phyloP scores from a whole-genome alignment of 2,113 vertebrate species.

The Sinocyclocheilus maitianheensis region DNA sequence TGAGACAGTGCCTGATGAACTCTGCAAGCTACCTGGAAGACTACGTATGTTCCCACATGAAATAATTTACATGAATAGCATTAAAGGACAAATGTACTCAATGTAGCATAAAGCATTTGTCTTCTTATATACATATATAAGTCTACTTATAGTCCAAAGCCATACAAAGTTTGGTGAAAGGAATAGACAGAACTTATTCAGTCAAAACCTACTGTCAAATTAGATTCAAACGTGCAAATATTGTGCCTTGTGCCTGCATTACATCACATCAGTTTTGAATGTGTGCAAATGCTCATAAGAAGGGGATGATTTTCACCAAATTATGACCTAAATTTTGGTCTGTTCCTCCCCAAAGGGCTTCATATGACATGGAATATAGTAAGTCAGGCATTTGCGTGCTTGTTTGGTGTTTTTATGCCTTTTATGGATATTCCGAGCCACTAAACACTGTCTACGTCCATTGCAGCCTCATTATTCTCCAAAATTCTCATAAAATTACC shows the following conservation, averaged over 20 bases:
- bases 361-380: not conserved
- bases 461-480: not conserved
- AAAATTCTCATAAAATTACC: too few species aligned
- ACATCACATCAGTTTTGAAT: not conserved
- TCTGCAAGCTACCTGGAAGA: conserved; percentile 83
- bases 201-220: not conserved
- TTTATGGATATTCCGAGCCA: too few species aligned
- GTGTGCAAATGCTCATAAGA: too few species aligned
- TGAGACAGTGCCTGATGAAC: conserved; percentile 62
- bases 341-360: not conserved
- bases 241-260: not conserved
- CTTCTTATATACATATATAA: too few species aligned
- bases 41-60: conserved; percentile 75
- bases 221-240: not conserved
- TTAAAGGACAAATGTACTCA: not conserved
- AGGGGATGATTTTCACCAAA: not conserved
- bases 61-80: not conserved
- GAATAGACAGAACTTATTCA: not conserved
- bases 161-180: not conserved
- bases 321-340: not conserved
- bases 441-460: too few species aligned
- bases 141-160: too few species aligned
- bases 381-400: not conserved
- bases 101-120: not conserved
- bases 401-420: not conserved